Evolutionary conservation across 1,140 invertebrate species (phyloP).

Genomic region (Phenacoccus solenopsis): DNA sequence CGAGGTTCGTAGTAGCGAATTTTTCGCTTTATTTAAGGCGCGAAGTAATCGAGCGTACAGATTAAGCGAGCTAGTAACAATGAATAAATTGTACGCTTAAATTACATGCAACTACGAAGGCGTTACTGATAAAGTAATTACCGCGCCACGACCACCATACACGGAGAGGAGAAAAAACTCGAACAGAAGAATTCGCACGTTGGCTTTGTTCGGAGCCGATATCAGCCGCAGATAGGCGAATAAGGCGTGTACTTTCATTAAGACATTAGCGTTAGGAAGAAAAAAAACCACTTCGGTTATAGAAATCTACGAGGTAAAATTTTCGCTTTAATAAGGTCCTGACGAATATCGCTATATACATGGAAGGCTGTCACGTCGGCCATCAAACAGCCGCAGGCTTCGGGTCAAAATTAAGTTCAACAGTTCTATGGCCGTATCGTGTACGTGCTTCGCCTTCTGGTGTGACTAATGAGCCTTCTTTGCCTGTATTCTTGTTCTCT

Average conservation of each 20-base stretch:
- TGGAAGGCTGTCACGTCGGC: background rate
- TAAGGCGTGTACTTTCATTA: background rate
- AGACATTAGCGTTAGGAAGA: background rate
- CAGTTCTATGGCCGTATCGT: background rate
- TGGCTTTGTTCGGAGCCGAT: background rate
- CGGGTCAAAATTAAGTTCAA: conserved; percentile 15
- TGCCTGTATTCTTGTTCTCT: background rate
- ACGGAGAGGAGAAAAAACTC: background rate
- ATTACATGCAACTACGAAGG: conserved; percentile 1
- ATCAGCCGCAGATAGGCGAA: background rate
- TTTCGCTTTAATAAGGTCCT: background rate
- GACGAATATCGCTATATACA: background rate
- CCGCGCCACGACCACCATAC: background rate
- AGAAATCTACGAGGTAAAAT: background rate
- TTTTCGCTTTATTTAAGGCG: conserved; percentile 11
- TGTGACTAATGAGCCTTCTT: conserved; percentile 14
- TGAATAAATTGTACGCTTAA: conserved; percentile 14
- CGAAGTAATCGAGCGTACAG: background rate
- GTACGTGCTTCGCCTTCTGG: conserved; percentile 15
- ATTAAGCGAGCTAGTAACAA: background rate
- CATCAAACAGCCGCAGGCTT: conserved; percentile 12
- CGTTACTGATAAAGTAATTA: conserved; percentile 17
- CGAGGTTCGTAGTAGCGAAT: background rate
- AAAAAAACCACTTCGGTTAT: background rate
- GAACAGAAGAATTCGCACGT: background rate